Percentiles rank a stretch among this genome's conserved stretches.
Conservation (phyloP, 2,888 invertebrate species). For the Dasypolia templi region DNA sequence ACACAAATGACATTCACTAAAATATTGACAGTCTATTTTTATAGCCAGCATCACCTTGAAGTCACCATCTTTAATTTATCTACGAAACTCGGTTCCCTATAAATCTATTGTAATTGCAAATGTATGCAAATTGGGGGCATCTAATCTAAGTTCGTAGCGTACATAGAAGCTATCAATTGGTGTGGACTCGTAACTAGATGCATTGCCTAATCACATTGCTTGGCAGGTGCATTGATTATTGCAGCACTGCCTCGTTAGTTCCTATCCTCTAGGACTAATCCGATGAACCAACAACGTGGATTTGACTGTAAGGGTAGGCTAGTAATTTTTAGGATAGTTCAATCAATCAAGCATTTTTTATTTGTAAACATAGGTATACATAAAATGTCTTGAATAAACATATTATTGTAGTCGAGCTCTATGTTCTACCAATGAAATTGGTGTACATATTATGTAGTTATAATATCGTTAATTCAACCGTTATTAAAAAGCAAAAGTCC, state of each 20-base stretch:
- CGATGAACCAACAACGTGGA: slow-evolving; percentile 10
- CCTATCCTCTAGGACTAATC: slow-evolving; percentile 26
- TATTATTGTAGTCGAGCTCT: too few species aligned
- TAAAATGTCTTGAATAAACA: too few species aligned
- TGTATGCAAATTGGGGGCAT: slow-evolving; percentile 52
- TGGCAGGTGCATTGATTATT: slow-evolving; percentile 57
- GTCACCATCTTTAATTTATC: slow-evolving; percentile 1
- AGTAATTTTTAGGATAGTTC: neutral
- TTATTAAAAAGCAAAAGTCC: too few species aligned
- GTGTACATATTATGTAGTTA: too few species aligned
- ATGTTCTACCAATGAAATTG: too few species aligned
- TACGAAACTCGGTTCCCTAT: slow-evolving; percentile 28
- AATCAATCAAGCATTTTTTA: too few species aligned
- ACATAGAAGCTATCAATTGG: slow-evolving; percentile 53
- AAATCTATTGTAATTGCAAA: slow-evolving; percentile 50
- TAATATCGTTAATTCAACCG: too few species aligned
- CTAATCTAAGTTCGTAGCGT: slow-evolving; percentile 37
- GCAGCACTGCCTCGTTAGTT: slow-evolving; percentile 49
- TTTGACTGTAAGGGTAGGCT: neutral
- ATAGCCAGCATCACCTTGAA: slow-evolving; percentile 33
- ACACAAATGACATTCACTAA: slow-evolving; percentile 29
- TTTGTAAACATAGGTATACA: too few species aligned
- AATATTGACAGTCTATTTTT: slow-evolving; percentile 10
- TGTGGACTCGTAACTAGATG: slow-evolving; percentile 53
- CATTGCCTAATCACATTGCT: slow-evolving; percentile 58